A percentile compares a stretch with the other conserved stretches of the same genome.
These are phyloP conservation scores for Drusus annulatus DNA, from an alignment of 1,140 invertebrate genomes.

Conservation along the genomic window DNA sequence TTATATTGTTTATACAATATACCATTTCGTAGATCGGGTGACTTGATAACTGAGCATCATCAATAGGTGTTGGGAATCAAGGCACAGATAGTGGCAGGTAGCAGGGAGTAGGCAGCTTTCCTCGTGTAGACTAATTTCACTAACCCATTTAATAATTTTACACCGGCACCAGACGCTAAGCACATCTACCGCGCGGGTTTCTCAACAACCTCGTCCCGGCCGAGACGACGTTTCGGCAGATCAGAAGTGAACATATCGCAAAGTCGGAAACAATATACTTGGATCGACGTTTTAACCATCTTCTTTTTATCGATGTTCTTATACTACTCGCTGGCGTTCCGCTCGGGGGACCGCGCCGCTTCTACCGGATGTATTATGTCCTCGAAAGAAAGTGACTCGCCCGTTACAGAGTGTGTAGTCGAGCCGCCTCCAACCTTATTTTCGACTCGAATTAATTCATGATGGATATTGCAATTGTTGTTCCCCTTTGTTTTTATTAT, in stretches of 20 bases:
- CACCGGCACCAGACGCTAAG: neutral
- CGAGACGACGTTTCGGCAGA: neutral
- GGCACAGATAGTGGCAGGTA: too few species aligned
- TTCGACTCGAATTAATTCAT: too few species aligned
- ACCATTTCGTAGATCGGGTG: too few species aligned
- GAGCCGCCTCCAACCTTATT: neutral
- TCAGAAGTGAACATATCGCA: neutral
- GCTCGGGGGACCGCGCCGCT: neutral
- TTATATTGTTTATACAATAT: too few species aligned
- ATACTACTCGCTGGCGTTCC: neutral
- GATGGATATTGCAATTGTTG: too few species aligned
- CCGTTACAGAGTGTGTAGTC: constrained; percentile 31
- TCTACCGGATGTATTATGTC: constrained; percentile 53
- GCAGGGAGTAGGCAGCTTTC: too few species aligned
- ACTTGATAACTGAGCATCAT: too few species aligned
- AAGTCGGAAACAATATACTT: neutral
- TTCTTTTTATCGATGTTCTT: neutral
- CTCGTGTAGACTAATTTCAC: too few species aligned
- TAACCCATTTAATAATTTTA: too few species aligned
- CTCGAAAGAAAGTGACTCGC: constrained; percentile 59
- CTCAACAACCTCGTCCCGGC: neutral
- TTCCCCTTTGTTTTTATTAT: too few species aligned
- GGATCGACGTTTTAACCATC: neutral
- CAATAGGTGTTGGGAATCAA: too few species aligned
- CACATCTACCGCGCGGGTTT: neutral